Conservation (phyloP, 2,113 vertebrate species). For the Burhinus oedicnemus region DNA sequence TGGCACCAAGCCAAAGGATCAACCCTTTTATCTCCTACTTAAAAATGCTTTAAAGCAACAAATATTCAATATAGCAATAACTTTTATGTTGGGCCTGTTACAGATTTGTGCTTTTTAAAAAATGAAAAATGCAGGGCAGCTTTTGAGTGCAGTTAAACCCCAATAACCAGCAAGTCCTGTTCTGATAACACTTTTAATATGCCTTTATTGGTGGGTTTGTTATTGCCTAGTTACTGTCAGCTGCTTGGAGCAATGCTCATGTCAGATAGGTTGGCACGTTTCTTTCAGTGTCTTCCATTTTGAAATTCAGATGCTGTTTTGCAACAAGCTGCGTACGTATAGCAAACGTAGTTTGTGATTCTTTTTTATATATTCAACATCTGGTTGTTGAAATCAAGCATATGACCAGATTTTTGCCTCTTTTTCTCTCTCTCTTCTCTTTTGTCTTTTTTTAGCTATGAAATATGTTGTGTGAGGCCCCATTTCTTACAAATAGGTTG, state of each 20-base stretch:
- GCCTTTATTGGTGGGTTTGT: neutral
- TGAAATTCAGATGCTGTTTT: neutral
- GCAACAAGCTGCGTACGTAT: neutral
- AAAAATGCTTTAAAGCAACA: neutral
- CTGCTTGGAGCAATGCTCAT: neutral
- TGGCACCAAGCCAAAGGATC: neutral
- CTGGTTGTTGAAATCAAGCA: neutral
- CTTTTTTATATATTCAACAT: neutral
- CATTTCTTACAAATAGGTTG: conserved; percentile 35
- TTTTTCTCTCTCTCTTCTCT: neutral
- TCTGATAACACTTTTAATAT: neutral
- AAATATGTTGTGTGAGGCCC: conserved; percentile 7
- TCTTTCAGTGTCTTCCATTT: neutral
- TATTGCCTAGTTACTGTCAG: neutral
- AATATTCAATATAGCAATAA: neutral
- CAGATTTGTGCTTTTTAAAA: neutral
- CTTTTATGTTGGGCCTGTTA: neutral
- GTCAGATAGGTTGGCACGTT: neutral
- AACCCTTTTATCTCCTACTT: neutral
- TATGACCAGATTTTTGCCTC: conserved; percentile 5
- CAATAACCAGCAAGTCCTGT: neutral
- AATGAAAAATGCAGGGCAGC: neutral
- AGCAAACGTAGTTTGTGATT: neutral
- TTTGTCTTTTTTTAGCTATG: conserved; percentile 20
- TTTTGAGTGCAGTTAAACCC: neutral